Evolutionary conservation across 2,797 vertebrate species (phyloP), one percentile per base, ranked within the genome.

Genomic region (Allobates femoralis): DNA sequence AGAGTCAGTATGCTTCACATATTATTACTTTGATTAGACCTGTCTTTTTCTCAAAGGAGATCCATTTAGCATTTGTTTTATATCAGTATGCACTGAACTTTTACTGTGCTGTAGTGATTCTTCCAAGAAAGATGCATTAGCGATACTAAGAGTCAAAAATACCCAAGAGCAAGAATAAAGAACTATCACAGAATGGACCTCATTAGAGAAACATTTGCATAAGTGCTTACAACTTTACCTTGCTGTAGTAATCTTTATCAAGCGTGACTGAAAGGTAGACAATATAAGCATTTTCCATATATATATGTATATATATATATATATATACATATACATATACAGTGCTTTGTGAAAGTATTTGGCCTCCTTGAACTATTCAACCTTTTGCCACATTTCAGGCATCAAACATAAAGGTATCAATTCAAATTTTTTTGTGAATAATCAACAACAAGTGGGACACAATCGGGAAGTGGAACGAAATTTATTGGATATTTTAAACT

Each of bases 21-120:
- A 84, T 87, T 84, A 87, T 87, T 74, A 80, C 67, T 87, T 84
- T 87, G 81, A 80, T 80, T 80, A 84, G 77, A 50, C 81, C 86
- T 84, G 82, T 84, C 55, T 87, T 87, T 87, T 79, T 80, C 82
- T 73, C 82, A 58, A 84, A 84, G 66, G 82, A 73, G 37, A 41
- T 87, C 79, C 82, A 73, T 79, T 87, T 87, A 87, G 74, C 74
- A 87, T 87, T 76, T 73, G 78, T 84, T 79, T 87, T 64, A 79
- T 73, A 84, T 62, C 53, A 79, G 64, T 79, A 79, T 83, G 85
- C 60, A 78, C 60, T 87, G 75, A 84, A 84, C 75, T 87, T 87
- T 79, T 69, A 21, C 28, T 64, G 67, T 74, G 55, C 67, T 53
- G 28, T 46, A 73, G 80, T 21, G 15, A 69, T 58, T 51, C 55